Evolutionary conservation across 2,888 invertebrate genomes (phyloP), one percentile per base, ranked within the genome.

Genomic region (Lasioglossum vierecki): DNA sequence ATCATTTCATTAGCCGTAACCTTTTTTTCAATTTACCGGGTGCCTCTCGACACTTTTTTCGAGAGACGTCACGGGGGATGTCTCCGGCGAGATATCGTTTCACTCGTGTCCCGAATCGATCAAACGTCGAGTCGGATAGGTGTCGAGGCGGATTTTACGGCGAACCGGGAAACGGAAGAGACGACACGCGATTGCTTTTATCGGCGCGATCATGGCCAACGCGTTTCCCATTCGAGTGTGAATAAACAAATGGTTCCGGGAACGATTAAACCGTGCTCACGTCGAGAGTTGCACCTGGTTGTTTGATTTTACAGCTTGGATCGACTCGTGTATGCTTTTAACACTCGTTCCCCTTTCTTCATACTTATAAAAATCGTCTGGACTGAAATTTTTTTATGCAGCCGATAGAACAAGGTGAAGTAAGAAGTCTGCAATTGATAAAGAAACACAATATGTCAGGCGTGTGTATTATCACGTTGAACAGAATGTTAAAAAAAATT

Each of bases 151-250:
- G 49, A 30, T 75, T 75, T 79, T 53, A 35, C n/a, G 22, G 15
- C 53, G 22, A 72, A 39, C 11, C 15, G 68, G 41, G 46, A 83
- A 75, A 83, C 78, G 83, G 78, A 84, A 84, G 74, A 30, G 78
- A 15, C 41, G n/a, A 46, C 41, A n/a, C 13, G 83, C 35, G 78
- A 78, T 83, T 44, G 46, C 44, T 83, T 71, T 30, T 83, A 66
- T 79, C 78, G 60, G 30, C 13, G 57, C 63, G 30, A 46, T 35
- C 60, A 70, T 53, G 78, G 68, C 71, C 83, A 74, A 66, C 63
- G 53, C 22, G 53, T 39, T 15, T 15, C 39, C 26, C 66, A 35
- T 63, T 66, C 22, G 22, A 39, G 46, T 57, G 26, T 39, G 66
- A 73, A 57, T 35, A 35, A 46, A 73, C 57, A 68, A 77, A 82